Conservation (phyloP, 2,888 invertebrate species). For the Alsophila aescularia region DNA sequence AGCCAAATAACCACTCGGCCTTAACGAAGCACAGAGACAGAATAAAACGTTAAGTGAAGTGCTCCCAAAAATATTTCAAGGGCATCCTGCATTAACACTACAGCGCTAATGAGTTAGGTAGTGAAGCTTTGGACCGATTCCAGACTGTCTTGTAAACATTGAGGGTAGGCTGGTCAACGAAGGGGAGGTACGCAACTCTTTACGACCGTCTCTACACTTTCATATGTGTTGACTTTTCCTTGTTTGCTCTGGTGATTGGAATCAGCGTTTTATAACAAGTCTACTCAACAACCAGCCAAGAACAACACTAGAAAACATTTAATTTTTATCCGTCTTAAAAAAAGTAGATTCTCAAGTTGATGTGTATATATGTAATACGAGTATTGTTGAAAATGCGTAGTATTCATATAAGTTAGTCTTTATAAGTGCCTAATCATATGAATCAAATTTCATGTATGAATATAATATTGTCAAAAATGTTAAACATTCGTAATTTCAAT, state of each 20-base stretch:
- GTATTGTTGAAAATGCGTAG: too few relatives aligned
- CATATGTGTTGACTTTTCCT: constrained; percentile 34
- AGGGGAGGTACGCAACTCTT: constrained; percentile 28
- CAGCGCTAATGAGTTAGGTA: constrained; percentile 71
- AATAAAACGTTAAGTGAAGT: constrained; percentile 71
- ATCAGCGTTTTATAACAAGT: constrained; percentile 20
- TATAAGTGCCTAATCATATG: too few relatives aligned
- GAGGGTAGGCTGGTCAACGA: constrained; percentile 37
- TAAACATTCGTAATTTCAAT: too few relatives aligned
- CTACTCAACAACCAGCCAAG: neutral
- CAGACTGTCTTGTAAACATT: constrained; percentile 71
- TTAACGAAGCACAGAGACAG: constrained; percentile 75
- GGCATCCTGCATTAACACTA: constrained; percentile 75
- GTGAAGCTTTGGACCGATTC: constrained; percentile 75
- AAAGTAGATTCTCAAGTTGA: too few relatives aligned
- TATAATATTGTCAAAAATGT: too few relatives aligned
- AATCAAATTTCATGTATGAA: too few relatives aligned
- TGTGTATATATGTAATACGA: too few relatives aligned
- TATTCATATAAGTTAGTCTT: too few relatives aligned
- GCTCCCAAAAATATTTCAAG: constrained; percentile 74
- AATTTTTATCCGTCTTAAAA: too few relatives aligned
- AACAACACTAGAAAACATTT: neutral
- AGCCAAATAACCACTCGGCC: constrained; percentile 74
- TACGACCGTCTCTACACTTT: constrained; percentile 37
- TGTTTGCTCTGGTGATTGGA: constrained; percentile 35